Conservation (phyloP, 92 coral and sea anemone species). For the Porites lobata region DNA sequence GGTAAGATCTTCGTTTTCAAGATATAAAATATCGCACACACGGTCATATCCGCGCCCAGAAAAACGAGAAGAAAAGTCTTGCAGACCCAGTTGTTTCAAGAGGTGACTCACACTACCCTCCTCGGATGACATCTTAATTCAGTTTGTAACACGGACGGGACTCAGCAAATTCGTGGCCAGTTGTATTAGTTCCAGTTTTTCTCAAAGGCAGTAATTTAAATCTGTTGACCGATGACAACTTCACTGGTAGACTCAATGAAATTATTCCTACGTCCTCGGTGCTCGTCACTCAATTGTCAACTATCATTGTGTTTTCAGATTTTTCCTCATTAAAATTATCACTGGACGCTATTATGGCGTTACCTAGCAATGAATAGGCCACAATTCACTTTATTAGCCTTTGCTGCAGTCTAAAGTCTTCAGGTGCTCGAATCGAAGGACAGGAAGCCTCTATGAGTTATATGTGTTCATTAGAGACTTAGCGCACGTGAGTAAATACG, state of each 20-base stretch:
- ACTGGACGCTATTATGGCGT: constrained; percentile 37
- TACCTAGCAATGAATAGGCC: constrained; percentile 37
- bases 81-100: constrained; percentile 48
- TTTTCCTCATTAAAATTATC: constrained; percentile 7
- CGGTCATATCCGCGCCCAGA: constrained; percentile 53
- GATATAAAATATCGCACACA: constrained; percentile 52
- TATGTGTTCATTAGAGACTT: too few relatives aligned
- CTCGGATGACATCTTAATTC: constrained; percentile 24
- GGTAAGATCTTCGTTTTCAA: constrained; percentile 54
- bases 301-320: constrained; percentile 5
- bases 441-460: background rate
- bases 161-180: background rate
- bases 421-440: background rate
- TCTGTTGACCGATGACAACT: background rate
- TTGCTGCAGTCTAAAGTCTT: background rate
- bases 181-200: background rate
- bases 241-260: constrained; percentile 9
- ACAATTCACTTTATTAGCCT: background rate
- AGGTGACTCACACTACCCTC: constrained; percentile 39
- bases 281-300: constrained; percentile 32
- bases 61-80: constrained; percentile 36
- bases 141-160: background rate
- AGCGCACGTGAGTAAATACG: background rate
- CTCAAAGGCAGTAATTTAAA: background rate
- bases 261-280: constrained; percentile 16